phyloP scores from a whole-genome alignment of 2,797 vertebrate genomes.

The Acanthiza pusilla region DNA sequence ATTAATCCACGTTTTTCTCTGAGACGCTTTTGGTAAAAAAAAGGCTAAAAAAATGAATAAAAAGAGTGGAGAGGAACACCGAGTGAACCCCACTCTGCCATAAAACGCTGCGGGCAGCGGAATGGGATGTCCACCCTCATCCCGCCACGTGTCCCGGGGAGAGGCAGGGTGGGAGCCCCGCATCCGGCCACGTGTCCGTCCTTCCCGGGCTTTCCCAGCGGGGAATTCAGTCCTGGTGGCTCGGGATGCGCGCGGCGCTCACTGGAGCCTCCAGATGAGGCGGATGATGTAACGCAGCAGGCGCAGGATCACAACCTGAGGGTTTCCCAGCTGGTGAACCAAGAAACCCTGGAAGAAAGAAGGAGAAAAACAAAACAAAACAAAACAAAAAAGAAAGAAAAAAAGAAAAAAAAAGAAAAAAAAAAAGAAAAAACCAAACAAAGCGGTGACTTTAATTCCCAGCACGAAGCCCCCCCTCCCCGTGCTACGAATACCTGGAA shows the following conservation, averaged over 20 bases:
- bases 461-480: not conserved
- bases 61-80: not conserved
- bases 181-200: not conserved
- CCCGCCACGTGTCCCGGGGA: not conserved
- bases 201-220: not conserved
- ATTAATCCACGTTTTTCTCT: not conserved
- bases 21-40: not conserved
- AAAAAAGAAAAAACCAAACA: not conserved
- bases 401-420: not conserved
- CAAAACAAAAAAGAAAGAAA: too few relatives aligned
- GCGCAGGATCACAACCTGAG: slow-evolving; percentile 69
- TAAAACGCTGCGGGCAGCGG: not conserved
- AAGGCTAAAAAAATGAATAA: not conserved
- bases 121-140: not conserved
- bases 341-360: slow-evolving; percentile 59
- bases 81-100: slow-evolving; percentile 54
- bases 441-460: not conserved
- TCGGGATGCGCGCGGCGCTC: not conserved
- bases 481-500: accelerated
- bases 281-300: slow-evolving; percentile 74
- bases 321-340: slow-evolving; percentile 60
- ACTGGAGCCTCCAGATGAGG: slow-evolving; percentile 76
- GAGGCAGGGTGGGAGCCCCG: not conserved
- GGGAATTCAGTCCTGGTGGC: not conserved
- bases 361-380: not conserved